A percentile compares a stretch with the other conserved stretches of the same genome.
These are phyloP conservation scores for Podilymbus podiceps DNA, from an alignment of 2,113 vertebrate genomes.

Conservation along the genomic window DNA sequence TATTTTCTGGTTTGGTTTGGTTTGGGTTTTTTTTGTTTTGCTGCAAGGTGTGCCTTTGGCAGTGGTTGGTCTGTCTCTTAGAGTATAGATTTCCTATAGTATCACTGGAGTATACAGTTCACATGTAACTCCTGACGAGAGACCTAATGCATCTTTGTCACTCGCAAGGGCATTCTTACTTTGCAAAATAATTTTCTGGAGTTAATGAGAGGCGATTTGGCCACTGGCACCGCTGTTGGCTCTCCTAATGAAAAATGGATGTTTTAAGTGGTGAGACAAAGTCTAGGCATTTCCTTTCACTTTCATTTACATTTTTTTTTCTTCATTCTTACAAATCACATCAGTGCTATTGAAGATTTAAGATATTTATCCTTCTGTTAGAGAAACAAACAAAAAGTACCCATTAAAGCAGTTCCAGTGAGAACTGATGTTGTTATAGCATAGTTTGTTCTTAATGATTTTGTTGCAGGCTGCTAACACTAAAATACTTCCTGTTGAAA, in stretches of 20 bases:
- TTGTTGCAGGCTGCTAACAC: not conserved
- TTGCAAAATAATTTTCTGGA: conserved; percentile 32
- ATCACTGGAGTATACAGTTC: not conserved
- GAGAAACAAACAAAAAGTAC: not conserved
- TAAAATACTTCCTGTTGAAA: conserved; percentile 12
- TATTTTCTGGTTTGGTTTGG: not conserved
- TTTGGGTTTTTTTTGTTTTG: not conserved
- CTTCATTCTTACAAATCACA: not conserved
- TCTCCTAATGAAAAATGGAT: not conserved
- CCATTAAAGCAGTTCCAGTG: not conserved
- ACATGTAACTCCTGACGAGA: not conserved
- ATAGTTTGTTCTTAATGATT: not conserved
- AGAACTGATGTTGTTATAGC: not conserved
- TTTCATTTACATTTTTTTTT: not conserved
- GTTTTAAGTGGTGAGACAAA: not conserved
- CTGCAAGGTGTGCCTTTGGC: not conserved
- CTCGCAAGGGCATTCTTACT: not conserved
- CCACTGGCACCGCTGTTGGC: not conserved
- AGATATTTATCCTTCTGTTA: not conserved
- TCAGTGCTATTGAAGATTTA: not conserved
- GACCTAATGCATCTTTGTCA: not conserved
- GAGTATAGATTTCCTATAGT: not conserved
- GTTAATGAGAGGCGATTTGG: not conserved
- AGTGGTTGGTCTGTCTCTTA: not conserved
- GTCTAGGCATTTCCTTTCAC: not conserved